Percentiles rank a stretch among this genome's conserved stretches.
These are phyloP conservation scores for Hyles euphorbiae DNA, from an alignment of 1,140 invertebrate genomes.

Conservation along the genomic window DNA sequence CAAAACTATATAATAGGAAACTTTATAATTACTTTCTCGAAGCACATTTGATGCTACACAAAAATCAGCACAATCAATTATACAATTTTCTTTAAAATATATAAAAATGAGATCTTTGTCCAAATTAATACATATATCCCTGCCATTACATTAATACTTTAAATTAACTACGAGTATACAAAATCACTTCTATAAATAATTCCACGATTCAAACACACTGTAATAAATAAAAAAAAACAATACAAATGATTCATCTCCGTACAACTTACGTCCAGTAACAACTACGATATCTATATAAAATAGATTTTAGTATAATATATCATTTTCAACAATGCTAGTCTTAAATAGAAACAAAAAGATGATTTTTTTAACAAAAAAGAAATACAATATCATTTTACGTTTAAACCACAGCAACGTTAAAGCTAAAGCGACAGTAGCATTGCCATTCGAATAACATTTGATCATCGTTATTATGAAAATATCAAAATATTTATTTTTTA, in stretches of 20 bases:
- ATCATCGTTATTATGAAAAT: conserved; percentile 34
- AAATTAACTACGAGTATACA: background rate
- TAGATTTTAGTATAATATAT: background rate
- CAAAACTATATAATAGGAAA: conserved; percentile 25
- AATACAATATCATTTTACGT: conserved; percentile 23
- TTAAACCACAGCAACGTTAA: conserved; percentile 52
- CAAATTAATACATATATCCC: conserved; percentile 1
- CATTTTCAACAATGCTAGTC: background rate
- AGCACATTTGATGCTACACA: conserved; percentile 40
- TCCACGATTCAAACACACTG: background rate
- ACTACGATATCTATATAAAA: too few relatives aligned
- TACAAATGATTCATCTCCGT: background rate
- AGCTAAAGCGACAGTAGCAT: conserved; percentile 62
- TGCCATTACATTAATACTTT: conserved; percentile 4
- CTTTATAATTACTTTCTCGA: too few relatives aligned
- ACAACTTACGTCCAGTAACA: too few relatives aligned
- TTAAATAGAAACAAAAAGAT: conserved; percentile 2
- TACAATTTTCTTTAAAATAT: conserved; percentile 1
- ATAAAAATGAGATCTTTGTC: conserved; percentile 3
- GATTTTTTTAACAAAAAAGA: conserved; percentile 17
- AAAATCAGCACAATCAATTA: conserved; percentile 28
- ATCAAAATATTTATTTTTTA: conserved; percentile 41
- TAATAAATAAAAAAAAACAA: conserved; percentile 1
- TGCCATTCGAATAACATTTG: conserved; percentile 31
- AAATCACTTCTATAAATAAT: background rate